Evolutionary conservation across 2,888 invertebrate genomes (phyloP), one percentile per base, ranked within the genome.

Genomic region (Galerucella pusilla): DNA sequence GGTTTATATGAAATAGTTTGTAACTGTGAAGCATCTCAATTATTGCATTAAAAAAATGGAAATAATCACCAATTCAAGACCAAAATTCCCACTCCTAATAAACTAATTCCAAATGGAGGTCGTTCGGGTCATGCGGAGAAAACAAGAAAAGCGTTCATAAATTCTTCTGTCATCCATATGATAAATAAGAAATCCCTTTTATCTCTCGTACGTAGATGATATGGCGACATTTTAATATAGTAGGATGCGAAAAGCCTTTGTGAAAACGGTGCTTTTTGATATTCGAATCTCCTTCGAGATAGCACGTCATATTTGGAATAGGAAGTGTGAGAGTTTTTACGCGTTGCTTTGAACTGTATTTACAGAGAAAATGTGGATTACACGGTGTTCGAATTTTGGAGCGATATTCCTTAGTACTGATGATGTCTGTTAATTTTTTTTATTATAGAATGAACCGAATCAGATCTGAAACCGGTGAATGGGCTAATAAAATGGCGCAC

Each of bases 181-280:
- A 82, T 83, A 83, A 83, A 83, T 82, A 83, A 82, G 83, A 82
- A 82, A 82, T 83, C 80, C 77, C 80, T 81, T 82, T 82, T 81
- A 83, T 82, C 80, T 81, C 73, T 67, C 74, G 69, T 76, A 76
- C 79, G 42, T 68, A 73, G 73, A 69, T 71, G 67, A 69, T 76
- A 74, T 65, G 75, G 68, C 69, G 80, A 74, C 79, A 77, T 81
- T 80, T 80, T 80, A 80, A 81, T 80, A 80, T 79, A 80, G 77
- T 77, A 74, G 74, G 68, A 71, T 68, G 75, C 52, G 67, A 75
- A 76, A 71, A 74, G 75, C 75, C 77, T 77, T 79, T 75, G 77
- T 77, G 74, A 70, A 75, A 73, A 67, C 73, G 68, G 74, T 11
- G 69, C 76, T 77, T 77, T 80, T 78, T 80, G 79, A 80, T 80